These are phyloP conservation scores for Epinotia ramella DNA, from an alignment of 2,888 invertebrate species.

Conservation along the genomic window DNA sequence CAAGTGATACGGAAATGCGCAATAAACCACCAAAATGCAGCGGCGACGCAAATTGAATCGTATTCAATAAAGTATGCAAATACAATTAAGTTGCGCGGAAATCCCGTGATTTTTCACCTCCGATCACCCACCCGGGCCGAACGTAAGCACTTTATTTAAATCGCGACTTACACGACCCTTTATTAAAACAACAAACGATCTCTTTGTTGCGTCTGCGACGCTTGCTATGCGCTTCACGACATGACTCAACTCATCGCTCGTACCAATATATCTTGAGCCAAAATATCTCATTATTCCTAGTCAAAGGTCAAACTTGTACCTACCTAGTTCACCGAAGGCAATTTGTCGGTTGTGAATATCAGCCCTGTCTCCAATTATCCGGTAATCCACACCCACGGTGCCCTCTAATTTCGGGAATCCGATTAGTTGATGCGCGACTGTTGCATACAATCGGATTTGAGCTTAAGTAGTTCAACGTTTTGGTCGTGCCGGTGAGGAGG, in stretches of 20 bases:
- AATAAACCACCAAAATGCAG: slow-evolving; percentile 1
- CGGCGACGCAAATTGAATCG: slow-evolving; percentile 22
- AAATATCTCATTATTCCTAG: no score
- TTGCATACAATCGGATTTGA: slow-evolving; percentile 45
- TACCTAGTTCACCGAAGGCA: background rate
- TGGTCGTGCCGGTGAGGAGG: no score
- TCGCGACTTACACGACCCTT: slow-evolving; percentile 24
- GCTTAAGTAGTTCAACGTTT: background rate
- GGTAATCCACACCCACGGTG: slow-evolving; percentile 64
- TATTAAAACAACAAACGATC: slow-evolving; percentile 52
- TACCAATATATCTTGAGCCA: background rate
- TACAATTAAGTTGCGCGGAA: slow-evolving; percentile 24
- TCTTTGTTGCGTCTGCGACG: slow-evolving; percentile 53
- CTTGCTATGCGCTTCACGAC: background rate
- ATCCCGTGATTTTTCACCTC: slow-evolving; percentile 33
- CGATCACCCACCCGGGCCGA: slow-evolving; percentile 1
- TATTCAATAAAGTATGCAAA: slow-evolving; percentile 31
- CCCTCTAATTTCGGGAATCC: slow-evolving; percentile 58
- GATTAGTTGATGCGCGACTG: slow-evolving; percentile 51
- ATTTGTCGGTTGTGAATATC: background rate
- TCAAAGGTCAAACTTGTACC: no score
- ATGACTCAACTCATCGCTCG: background rate
- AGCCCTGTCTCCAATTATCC: slow-evolving; percentile 60
- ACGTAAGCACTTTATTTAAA: slow-evolving; percentile 30
- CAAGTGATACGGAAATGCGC: background rate